Percentiles rank a stretch among this genome's conserved stretches.
Conservation (phyloP, 2,113 vertebrate species). For the Morone chrysops region DNA sequence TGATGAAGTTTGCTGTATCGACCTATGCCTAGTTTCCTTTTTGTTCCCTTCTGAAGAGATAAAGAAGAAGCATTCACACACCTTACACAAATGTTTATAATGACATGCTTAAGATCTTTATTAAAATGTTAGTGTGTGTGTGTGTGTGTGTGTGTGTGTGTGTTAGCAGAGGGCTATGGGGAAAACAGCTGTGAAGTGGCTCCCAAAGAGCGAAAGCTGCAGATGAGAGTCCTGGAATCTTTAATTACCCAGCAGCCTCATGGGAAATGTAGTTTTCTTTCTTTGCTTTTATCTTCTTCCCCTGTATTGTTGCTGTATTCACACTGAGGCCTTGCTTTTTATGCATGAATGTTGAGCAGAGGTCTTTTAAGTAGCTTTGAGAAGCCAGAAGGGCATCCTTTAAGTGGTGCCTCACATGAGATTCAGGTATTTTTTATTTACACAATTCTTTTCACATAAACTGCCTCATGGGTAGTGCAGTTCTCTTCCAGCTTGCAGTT, state of each 20-base stretch:
- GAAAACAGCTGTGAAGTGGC: conserved; percentile 63
- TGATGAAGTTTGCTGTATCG: conserved; percentile 24
- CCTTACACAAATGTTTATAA: conserved; percentile 19
- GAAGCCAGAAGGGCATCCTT: conserved; percentile 21
- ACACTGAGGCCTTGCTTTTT: conserved; percentile 27
- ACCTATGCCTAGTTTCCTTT: conserved; percentile 18
- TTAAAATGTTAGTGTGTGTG: conserved; percentile 24
- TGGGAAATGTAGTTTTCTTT: conserved; percentile 61
- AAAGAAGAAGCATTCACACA: neutral
- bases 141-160: conserved; percentile 15
- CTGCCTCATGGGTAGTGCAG: conserved; percentile 46
- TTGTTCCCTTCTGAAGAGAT: neutral
- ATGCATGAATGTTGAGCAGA: conserved; percentile 23
- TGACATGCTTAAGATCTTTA: conserved; percentile 37
- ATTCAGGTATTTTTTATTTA: neutral
- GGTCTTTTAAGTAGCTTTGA: conserved; percentile 39
- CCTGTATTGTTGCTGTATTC: conserved; percentile 45
- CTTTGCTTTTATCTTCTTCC: conserved; percentile 34
- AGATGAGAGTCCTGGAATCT: conserved; percentile 55
- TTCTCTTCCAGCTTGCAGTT: conserved; percentile 48
- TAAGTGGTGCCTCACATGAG: conserved; percentile 11
- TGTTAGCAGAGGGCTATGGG: conserved; percentile 50
- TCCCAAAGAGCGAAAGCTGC: conserved; percentile 42
- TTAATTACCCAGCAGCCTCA: conserved; percentile 68
- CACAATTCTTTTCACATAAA: neutral